phyloP scores from a whole-genome alignment of 2,888 invertebrate species.

The Miltochrista miniata region DNA sequence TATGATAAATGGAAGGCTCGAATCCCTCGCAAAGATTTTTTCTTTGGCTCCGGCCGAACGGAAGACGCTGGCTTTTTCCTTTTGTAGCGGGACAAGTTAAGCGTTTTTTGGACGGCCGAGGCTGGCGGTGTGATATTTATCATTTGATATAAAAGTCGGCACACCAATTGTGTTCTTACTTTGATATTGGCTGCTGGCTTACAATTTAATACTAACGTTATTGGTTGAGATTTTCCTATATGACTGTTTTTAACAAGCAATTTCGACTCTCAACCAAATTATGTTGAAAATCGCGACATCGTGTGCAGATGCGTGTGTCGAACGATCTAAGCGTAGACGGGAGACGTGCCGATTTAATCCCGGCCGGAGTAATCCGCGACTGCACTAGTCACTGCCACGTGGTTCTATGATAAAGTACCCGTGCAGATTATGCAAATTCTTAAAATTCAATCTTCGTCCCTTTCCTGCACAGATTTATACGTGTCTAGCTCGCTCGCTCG shows the following conservation, averaged over 20 bases:
- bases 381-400: constrained; percentile 84
- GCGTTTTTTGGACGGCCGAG: constrained; percentile 79
- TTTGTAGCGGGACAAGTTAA: constrained; percentile 83
- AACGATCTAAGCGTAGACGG: constrained; percentile 45
- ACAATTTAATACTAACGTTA: constrained; percentile 34
- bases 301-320: constrained; percentile 47
- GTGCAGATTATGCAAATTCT: constrained; percentile 83
- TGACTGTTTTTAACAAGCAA: constrained; percentile 14
- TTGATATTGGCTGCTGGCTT: constrained; percentile 58
- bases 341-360: constrained; percentile 70
- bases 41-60: constrained; percentile 81
- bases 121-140: constrained; percentile 78
- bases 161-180: constrained; percentile 68
- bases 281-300: constrained; percentile 30
- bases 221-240: constrained; percentile 23
- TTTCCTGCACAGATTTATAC: constrained; percentile 44
- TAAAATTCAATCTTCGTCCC: constrained; percentile 67
- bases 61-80: constrained; percentile 83
- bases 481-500: constrained; percentile 50
- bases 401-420: constrained; percentile 83
- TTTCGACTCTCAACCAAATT: constrained; percentile 10
- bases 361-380: constrained; percentile 72
- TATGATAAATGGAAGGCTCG: constrained; percentile 82
- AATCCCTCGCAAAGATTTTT: constrained; percentile 83
- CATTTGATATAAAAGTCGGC: constrained; percentile 77